Conservation (phyloP, 2,797 vertebrate genomes). For the Dromococcyx pavoninus region DNA sequence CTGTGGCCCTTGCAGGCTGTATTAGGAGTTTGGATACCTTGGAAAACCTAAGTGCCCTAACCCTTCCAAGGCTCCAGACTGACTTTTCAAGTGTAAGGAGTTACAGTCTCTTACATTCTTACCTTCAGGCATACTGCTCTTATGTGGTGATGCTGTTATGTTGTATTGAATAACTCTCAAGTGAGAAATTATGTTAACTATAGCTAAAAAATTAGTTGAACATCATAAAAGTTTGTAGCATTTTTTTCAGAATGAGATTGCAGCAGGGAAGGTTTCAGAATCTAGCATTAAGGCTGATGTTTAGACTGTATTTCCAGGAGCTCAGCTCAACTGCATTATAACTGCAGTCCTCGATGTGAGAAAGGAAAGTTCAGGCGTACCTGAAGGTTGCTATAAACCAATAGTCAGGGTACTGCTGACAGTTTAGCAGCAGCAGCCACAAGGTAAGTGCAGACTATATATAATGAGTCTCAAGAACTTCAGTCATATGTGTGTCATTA, state of each 20-base stretch:
- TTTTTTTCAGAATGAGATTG: not conserved
- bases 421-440: conserved; percentile 11
- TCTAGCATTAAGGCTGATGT: not conserved
- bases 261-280: not conserved
- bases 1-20: not conserved
- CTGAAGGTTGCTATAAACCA: not conserved
- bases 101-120: not conserved
- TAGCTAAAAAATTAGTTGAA: not conserved
- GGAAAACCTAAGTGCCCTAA: not conserved
- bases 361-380: not conserved
- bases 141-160: not conserved
- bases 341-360: not conserved
- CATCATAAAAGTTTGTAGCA: not conserved
- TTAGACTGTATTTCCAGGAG: not conserved
- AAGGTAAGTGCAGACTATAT: not conserved
- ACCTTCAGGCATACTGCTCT: not conserved
- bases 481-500: not conserved
- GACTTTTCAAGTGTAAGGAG: not conserved
- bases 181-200: not conserved
- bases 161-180: not conserved
- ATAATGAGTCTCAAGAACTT: not conserved
- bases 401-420: not conserved
- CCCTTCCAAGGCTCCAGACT: not conserved
- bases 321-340: not conserved
- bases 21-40: not conserved